Conservation (phyloP, 2,888 invertebrate genomes). For the Hyalella azteca region DNA sequence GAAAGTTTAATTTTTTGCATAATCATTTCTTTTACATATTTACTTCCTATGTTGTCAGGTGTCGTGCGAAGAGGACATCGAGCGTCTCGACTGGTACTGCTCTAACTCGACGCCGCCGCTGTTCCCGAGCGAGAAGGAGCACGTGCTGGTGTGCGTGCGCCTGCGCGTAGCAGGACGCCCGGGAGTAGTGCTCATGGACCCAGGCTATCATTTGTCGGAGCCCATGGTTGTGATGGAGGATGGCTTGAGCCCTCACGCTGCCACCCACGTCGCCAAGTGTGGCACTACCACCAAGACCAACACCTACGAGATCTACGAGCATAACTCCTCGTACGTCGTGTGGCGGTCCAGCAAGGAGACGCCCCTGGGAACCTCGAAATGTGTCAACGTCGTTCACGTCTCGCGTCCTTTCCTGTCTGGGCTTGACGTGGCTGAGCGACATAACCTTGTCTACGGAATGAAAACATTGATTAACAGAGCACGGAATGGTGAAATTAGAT, state of each 20-base stretch:
- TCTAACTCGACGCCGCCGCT: constrained; percentile 63
- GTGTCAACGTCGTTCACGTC: constrained; percentile 75
- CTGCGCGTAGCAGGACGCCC: constrained; percentile 75
- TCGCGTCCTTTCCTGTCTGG: constrained; percentile 75
- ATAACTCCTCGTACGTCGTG: constrained; percentile 76
- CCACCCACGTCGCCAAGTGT: constrained; percentile 36
- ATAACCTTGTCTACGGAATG: constrained; percentile 85
- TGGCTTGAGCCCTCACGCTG: constrained; percentile 84
- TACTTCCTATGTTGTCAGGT: constrained; percentile 70
- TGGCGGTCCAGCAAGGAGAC: constrained; percentile 82
- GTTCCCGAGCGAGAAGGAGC: constrained; percentile 79
- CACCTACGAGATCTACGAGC: constrained; percentile 75
- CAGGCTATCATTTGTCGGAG: constrained; percentile 87
- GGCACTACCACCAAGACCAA: constrained; percentile 79
- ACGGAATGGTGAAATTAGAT: constrained; percentile 80
- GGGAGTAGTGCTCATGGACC: constrained; percentile 83
- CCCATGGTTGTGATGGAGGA: constrained; percentile 88
- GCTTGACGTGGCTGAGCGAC: constrained; percentile 84
- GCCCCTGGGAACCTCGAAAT: constrained; percentile 65
- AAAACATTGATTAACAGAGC: constrained; percentile 76
- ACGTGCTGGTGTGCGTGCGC: constrained; percentile 80
- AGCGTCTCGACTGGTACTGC: constrained; percentile 65
- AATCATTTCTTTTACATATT: too few relatives aligned
- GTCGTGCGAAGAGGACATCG: constrained; percentile 82
- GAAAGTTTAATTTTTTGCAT: too few relatives aligned